phyloP scores from a whole-genome alignment of 2,113 vertebrate genomes.

The Panthera leo region DNA sequence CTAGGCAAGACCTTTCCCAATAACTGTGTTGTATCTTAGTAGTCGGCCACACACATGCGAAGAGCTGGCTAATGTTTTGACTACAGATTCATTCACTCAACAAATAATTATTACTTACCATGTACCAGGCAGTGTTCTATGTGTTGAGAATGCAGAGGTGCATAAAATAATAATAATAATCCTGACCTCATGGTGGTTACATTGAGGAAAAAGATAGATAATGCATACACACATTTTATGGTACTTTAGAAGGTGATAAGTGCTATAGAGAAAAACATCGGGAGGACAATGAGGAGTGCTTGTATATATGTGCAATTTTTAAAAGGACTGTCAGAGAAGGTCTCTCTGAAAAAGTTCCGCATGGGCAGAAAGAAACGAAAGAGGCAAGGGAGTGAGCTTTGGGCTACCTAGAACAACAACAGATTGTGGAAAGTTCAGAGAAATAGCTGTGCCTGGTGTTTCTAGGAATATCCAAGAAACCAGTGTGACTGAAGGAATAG shows the following conservation, averaged over 20 bases:
- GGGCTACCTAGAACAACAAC: not conserved
- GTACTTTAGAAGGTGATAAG: conserved; percentile 2
- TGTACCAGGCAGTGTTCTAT: not conserved
- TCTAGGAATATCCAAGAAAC: not conserved
- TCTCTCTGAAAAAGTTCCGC: not conserved
- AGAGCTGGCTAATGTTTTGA: not conserved
- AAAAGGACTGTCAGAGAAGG: not conserved
- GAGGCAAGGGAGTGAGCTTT: not conserved
- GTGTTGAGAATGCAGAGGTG: not conserved
- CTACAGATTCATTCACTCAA: not conserved
- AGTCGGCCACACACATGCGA: not conserved
- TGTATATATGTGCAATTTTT: not conserved
- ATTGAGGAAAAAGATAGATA: not conserved
- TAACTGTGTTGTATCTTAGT: not conserved
- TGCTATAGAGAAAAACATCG: not conserved
- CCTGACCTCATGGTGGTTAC: not conserved
- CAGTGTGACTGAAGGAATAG: not conserved
- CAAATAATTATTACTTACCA: not conserved
- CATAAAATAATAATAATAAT: not conserved
- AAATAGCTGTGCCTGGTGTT: not conserved
- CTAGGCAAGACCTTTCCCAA: not conserved
- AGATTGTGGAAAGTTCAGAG: not conserved
- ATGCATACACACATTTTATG: not conserved
- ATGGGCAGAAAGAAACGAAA: not conserved
- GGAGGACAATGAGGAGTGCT: not conserved